Base-by-base conservation (phyloP, 35 echinoderm and acorn worm genomes). In the Strongylocentrotus purpuratus region DNA sequence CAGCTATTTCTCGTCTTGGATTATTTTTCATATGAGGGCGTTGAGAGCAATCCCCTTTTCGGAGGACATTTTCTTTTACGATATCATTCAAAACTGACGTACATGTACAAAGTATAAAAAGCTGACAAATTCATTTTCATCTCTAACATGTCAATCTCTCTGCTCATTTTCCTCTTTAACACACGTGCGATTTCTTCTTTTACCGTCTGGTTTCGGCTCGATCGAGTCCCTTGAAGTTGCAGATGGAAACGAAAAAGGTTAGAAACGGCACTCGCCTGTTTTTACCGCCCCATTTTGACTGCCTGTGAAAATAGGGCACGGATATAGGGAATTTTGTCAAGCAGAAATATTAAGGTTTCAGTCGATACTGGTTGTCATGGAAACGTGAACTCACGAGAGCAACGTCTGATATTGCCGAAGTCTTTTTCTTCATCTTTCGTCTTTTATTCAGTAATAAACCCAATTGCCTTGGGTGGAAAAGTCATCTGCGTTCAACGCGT, bases 321-420 rank as follows among this genome's bases (percentile, higher is more conserved):
- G 65, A 78, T 78, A 78, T 78, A 78, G 65, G 65, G 65, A 78
- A 78, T 78, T 78, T 78, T 78, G 65, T 78, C 65, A 78, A 28
- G 65, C 65, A 78, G 65, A 78, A 78, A 78, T 78, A 78, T 78
- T 78, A 78, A 78, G 65, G 65, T 78, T 78, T 78, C 65, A 78
- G 65, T 78, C 65, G 65, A 78, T 78, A 78, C 65, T n/a, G 28
- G 65, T 78, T 78, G 22, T 9, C 65, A 78, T 78, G 65, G 65
- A 78, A 78, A 78, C 65, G 7, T n/a, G 65, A 78, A 78, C 65
- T 28, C 65, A 8, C 28, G 65, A 78, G 65, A 78, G 65, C 22
- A 78, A 78, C 65, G 65, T 78, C 65, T 78, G 28, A 78, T 28
- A 28, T 78, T 28, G 20, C 65, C 65, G 7, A 18, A 28, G 25